A percentile compares a stretch with the other conserved stretches of the same genome.
phyloP scores from a whole-genome alignment of 2,113 vertebrate species.

The Podilymbus podiceps region DNA sequence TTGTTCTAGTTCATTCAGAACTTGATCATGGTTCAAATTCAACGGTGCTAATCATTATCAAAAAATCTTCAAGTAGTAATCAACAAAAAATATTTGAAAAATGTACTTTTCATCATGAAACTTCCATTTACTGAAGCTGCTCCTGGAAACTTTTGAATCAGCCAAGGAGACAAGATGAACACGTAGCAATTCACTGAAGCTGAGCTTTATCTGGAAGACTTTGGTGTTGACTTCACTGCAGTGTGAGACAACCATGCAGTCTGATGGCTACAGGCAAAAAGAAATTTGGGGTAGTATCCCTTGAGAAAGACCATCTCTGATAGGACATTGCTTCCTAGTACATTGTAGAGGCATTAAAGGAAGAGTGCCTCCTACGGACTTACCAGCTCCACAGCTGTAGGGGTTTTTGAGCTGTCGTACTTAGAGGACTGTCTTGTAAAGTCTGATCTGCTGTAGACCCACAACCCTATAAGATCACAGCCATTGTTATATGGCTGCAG shows the following conservation, averaged over 20 bases:
- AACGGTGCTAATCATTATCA: neutral
- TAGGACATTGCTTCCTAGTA: neutral
- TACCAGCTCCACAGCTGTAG: neutral
- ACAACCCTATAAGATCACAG: neutral
- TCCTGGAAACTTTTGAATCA: neutral
- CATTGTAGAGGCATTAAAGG: neutral
- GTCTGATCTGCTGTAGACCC: neutral
- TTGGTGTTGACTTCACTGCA: neutral
- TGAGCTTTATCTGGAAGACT: neutral
- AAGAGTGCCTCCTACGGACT: neutral
- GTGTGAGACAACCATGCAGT: neutral
- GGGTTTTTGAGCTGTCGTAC: neutral
- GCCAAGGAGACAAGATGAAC: neutral
- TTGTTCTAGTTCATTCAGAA: constrained; percentile 16
- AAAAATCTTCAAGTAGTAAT: neutral
- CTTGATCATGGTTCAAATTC: neutral
- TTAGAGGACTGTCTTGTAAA: neutral
- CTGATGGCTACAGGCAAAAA: neutral
- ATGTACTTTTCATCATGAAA: neutral
- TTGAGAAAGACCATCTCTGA: neutral
- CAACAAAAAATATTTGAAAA: neutral
- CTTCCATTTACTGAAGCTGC: neutral
- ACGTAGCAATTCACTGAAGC: neutral
- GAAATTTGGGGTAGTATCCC: neutral
- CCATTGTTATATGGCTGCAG: neutral